These are phyloP conservation scores for Podotricha telesiphe DNA, from an alignment of 2,888 invertebrate genomes.

Conservation along the genomic window DNA sequence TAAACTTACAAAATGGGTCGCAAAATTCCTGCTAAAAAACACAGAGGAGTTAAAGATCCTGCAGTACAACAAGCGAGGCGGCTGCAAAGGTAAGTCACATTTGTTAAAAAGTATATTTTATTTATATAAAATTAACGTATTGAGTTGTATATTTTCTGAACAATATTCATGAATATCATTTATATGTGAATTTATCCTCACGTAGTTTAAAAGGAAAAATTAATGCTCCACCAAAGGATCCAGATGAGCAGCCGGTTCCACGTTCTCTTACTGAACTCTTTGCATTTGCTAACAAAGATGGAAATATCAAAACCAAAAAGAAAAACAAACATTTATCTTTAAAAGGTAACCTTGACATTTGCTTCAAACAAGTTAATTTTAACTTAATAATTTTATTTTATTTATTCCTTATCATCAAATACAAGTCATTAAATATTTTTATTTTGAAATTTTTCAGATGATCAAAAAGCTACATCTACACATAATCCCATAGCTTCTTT, in stretches of 20 bases:
- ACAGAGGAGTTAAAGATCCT: slow-evolving; percentile 90
- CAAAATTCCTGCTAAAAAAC: slow-evolving; percentile 92
- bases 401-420: neutral
- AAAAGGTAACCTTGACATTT: slow-evolving; percentile 22
- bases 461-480: slow-evolving; percentile 21
- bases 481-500: slow-evolving; percentile 79
- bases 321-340: slow-evolving; percentile 45
- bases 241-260: slow-evolving; percentile 89
- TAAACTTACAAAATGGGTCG: slow-evolving; percentile 82
- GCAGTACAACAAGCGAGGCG: slow-evolving; percentile 86
- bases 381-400: too few relatives aligned
- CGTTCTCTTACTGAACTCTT: slow-evolving; percentile 87
- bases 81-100: slow-evolving; percentile 87
- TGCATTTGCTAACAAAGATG: slow-evolving; percentile 57
- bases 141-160: too few relatives aligned
- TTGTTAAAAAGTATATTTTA: too few relatives aligned
- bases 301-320: slow-evolving; percentile 50
- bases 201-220: slow-evolving; percentile 88
- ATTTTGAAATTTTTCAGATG: slow-evolving; percentile 31
- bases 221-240: slow-evolving; percentile 88
- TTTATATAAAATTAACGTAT: too few relatives aligned
- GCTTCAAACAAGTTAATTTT: too few relatives aligned
- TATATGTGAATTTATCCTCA: slow-evolving; percentile 41
- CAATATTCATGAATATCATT: slow-evolving; percentile 3
- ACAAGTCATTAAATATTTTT: neutral